Base-by-base conservation (phyloP, 2,888 invertebrate genomes). In the Isoperla grammatica region DNA sequence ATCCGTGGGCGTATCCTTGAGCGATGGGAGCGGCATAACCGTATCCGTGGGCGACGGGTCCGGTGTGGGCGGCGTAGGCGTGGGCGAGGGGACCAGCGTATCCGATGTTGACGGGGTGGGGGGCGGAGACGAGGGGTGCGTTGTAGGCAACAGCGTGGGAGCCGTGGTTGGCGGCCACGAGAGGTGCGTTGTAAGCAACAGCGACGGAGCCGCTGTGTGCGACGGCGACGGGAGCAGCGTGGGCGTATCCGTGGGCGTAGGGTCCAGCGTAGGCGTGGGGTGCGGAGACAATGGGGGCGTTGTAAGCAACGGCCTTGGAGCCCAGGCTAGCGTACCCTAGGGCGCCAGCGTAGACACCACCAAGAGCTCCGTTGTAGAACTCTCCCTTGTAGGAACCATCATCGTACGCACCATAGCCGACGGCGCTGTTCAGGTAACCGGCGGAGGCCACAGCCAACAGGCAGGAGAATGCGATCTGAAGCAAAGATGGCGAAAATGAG, bases 221-320 rank as follows among this genome's bases (percentile, higher is more conserved):
- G 29, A 29, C 29, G 29, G 29, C 29, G 29, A n/a, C n/a, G n/a
- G n/a, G n/a, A n/a, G n/a, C n/a, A 29, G 5, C 29, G 29, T 29
- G 29, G 8, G 29, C 29, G 29, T 29, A 29, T 29, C 29, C 20
- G 40, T 57, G 54, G 45, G 57, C 45, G 11, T 37, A 50, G 20
- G 46, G 20, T 19, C 22, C 12, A 15, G 42, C 57, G 37, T 39
- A 6, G 39, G 53, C 9, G 13, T 35, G 8, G 29, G 4, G 29
- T 29, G 29, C 29, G 56, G 42, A 20, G 43, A 29, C 29, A 29
- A 29, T 29, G 29, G 37, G 37, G 40, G 56, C 61, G 22, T 56
- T 56, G 48, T 17, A 55, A 20, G 64, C 66, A 17, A 73, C 69
- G 40, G 76, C 77, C 56, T 74, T 39, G 63, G 57, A 46, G 66